These are phyloP conservation scores for Synaphobranchus kaupii DNA, from an alignment of 2,797 vertebrate species.

Conservation along the genomic window DNA sequence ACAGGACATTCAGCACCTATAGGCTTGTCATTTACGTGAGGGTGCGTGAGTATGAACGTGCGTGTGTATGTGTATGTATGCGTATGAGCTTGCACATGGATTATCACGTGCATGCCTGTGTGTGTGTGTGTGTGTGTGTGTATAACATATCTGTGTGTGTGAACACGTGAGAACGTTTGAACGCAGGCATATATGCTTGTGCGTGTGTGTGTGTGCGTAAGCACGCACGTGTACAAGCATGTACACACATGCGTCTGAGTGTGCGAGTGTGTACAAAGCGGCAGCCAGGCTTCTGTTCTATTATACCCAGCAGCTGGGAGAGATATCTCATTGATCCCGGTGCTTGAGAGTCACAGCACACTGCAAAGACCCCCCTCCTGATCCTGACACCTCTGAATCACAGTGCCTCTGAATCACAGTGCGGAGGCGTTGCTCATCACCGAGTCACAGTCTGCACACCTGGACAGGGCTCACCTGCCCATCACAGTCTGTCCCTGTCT, in stretches of 20 bases:
- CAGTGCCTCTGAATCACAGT: neutral
- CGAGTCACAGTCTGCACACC: neutral
- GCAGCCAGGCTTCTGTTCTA: neutral
- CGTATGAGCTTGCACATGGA: no score
- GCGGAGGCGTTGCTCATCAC: neutral
- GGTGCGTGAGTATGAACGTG: neutral
- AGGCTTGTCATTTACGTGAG: neutral
- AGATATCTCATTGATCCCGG: constrained; percentile 1
- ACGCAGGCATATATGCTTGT: neutral
- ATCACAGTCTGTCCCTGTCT: neutral
- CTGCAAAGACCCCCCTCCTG: constrained; percentile 42
- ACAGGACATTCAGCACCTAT: no score
- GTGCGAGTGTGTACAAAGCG: neutral
- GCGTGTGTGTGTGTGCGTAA: neutral
- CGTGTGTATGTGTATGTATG: neutral
- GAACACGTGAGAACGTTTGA: neutral
- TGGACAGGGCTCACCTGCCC: neutral
- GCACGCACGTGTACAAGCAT: neutral
- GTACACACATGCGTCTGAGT: neutral
- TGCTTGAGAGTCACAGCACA: neutral
- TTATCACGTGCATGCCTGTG: neutral
- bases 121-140: neutral
- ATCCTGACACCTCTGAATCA: neutral
- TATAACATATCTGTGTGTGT: neutral
- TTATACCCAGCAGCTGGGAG: constrained; percentile 5